These are phyloP conservation scores for Harmothoe impar DNA, from an alignment of 2,888 invertebrate species.

Conservation along the genomic window DNA sequence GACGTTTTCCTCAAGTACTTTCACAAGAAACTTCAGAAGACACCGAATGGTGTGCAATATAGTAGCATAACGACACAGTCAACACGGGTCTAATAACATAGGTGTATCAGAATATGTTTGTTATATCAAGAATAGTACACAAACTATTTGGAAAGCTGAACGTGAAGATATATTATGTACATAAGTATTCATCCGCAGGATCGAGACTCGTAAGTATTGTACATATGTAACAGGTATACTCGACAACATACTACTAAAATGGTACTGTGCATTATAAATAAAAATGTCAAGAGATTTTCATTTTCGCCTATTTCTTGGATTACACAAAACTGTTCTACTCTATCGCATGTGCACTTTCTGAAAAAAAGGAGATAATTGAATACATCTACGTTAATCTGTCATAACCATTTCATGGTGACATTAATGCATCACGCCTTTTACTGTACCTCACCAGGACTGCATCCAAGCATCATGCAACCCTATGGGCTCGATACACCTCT, in stretches of 20 bases:
- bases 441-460: too few relatives aligned
- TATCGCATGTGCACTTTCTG: too few relatives aligned
- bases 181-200: not conserved
- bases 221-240: constrained; percentile 48
- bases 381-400: too few relatives aligned
- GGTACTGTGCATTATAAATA: constrained; percentile 16
- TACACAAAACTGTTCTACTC: too few relatives aligned
- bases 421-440: too few relatives aligned
- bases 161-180: not conserved
- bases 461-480: too few relatives aligned
- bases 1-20: constrained; percentile 71
- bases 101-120: not conserved
- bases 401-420: too few relatives aligned
- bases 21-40: constrained; percentile 49
- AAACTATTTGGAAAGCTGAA: not conserved
- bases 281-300: not conserved
- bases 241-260: not conserved
- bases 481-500: too few relatives aligned
- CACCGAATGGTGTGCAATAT: constrained; percentile 62
- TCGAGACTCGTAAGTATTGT: constrained; percentile 30
- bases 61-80: constrained; percentile 63
- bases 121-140: constrained; percentile 1
- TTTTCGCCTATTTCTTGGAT: not conserved
- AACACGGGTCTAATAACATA: constrained; percentile 48
- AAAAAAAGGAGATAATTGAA: too few relatives aligned